Evolutionary conservation across 2,113 vertebrate species (phyloP).

Genomic region (Gorsachius goisagi): DNA sequence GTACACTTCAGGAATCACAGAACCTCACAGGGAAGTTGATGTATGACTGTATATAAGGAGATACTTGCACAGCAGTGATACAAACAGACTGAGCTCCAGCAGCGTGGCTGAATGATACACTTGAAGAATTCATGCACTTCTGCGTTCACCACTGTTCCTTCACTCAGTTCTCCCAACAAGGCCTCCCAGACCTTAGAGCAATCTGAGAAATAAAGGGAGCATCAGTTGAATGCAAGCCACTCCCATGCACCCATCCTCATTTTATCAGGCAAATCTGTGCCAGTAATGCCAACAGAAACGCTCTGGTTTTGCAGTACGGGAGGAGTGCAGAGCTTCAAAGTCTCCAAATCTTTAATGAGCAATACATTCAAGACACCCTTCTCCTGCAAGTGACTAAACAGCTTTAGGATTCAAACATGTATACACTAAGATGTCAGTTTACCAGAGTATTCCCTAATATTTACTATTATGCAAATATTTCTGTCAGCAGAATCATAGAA

Average conservation of each 20-base stretch:
- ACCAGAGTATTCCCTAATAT: not conserved
- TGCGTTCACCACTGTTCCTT: too few relatives aligned
- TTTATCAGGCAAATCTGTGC: not conserved
- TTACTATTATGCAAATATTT: not conserved
- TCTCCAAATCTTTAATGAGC: not conserved
- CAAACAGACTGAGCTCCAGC: not conserved
- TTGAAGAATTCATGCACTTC: not conserved
- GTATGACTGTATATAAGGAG: not conserved
- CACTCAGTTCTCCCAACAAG: accelerated
- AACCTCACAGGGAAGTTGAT: accelerated
- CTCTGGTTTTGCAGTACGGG: not conserved
- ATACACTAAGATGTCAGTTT: not conserved
- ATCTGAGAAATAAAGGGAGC: not conserved
- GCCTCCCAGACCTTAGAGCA: not conserved
- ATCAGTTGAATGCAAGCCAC: not conserved
- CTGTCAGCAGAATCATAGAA: too few relatives aligned
- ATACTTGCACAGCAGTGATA: not conserved
- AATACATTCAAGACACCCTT: not conserved
- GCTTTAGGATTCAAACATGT: not conserved
- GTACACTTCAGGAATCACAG: not conserved
- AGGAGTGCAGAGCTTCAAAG: not conserved
- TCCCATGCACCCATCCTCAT: not conserved
- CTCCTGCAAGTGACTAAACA: not conserved
- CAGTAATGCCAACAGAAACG: not conserved
- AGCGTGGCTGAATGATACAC: not conserved